These are phyloP conservation scores for Bactericera cockerelli DNA, from an alignment of 1,140 invertebrate species.

Conservation along the genomic window DNA sequence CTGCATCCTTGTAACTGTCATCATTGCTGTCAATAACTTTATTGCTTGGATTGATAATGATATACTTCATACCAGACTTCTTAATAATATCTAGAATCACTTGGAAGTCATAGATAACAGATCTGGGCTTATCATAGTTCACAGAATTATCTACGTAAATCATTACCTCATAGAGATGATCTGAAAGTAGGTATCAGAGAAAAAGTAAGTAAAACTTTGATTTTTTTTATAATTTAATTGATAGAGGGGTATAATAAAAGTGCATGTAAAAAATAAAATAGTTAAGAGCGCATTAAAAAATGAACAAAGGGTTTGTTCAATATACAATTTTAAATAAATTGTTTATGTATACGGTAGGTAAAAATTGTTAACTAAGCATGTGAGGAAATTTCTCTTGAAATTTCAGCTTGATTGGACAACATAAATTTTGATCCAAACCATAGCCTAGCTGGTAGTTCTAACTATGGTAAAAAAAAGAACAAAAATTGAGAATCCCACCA, in stretches of 20 bases:
- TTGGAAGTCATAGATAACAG: conserved; percentile 34
- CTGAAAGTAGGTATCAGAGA: too few relatives aligned
- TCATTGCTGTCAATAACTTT: conserved; percentile 21
- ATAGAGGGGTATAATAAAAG: conserved; percentile 16
- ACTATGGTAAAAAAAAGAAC: too few relatives aligned
- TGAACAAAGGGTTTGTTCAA: conserved; percentile 44
- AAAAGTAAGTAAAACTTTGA: too few relatives aligned
- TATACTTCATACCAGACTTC: conserved; percentile 41
- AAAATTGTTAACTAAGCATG: too few relatives aligned
- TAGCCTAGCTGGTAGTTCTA: too few relatives aligned
- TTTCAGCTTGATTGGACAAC: too few relatives aligned
- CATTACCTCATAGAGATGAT: conserved; percentile 51
- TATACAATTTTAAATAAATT: conserved; percentile 67
- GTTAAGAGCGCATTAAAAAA: conserved; percentile 35
- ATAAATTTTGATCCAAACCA: too few relatives aligned
- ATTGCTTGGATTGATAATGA: conserved; percentile 33
- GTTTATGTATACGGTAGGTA: too few relatives aligned
- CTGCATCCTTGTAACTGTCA: background rate
- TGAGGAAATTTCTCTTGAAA: too few relatives aligned
- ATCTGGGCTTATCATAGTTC: conserved; percentile 32
- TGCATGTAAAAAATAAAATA: conserved; percentile 11
- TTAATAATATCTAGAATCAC: conserved; percentile 46
- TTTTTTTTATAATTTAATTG: too few relatives aligned
- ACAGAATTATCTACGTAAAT: conserved; percentile 42
- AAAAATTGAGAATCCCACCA: too few relatives aligned